These are phyloP conservation scores for human DNA, from an alignment of 2,113 vertebrate genomes.

Conservation along the genomic window GRCh38 chr5:139626501-139627000, in stretches of 20 bases:
- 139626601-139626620: conserved; percentile 38
- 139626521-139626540: conserved; percentile 29
- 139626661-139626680: conserved; percentile 36
- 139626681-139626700: conserved; percentile 49
- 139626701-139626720: conserved; percentile 59
- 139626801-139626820: conserved; percentile 96
- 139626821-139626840: conserved; percentile 97
- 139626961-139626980: conserved; percentile 90
- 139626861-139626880: conserved; percentile 99
- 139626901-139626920: conserved; percentile 91
- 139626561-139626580: conserved; percentile 2
- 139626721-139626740: conserved; percentile 77
- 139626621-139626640: not conserved
- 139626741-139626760: conserved; percentile 93
- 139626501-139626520: not conserved
- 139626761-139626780: conserved; percentile 99
- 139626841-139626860: conserved; percentile 98
- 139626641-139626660: not conserved
- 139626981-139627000: conserved; percentile 89
- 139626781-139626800: conserved; percentile 99
- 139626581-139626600: not conserved
- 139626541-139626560: not conserved
- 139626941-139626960: conserved; percentile 92
- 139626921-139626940: conserved; percentile 90
- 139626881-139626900: conserved; percentile 99